A percentile compares a stretch with the other conserved stretches of the same genome.
Evolutionary conservation across 2,888 invertebrate species (phyloP).

Genomic region (Eristalis intricaria): DNA sequence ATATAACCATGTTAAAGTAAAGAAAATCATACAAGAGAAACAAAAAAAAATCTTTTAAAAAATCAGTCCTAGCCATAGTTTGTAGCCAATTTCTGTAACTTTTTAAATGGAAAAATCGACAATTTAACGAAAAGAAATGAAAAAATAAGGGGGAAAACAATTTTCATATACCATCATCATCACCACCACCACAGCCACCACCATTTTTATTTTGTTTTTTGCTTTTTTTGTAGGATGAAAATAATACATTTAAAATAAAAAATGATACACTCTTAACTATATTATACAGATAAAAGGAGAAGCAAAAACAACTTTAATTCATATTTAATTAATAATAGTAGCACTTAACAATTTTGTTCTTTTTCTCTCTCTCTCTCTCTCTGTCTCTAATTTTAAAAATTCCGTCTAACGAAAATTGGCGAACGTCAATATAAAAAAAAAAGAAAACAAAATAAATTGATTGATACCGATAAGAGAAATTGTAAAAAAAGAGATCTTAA

Average conservation of each 20-base stretch:
- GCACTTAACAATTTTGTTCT: slow-evolving; percentile 65
- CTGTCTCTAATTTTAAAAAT: slow-evolving; percentile 21
- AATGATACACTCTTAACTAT: slow-evolving; percentile 48
- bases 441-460: slow-evolving; percentile 2
- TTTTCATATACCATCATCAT: slow-evolving; percentile 57
- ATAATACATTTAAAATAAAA: slow-evolving; percentile 19
- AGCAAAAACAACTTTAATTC: slow-evolving; percentile 33
- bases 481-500: slow-evolving; percentile 17
- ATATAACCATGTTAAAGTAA: slow-evolving; percentile 62
- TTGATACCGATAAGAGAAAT: slow-evolving; percentile 22
- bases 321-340: slow-evolving; percentile 56
- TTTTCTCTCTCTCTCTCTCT: slow-evolving; percentile 57
- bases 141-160: slow-evolving; percentile 2
- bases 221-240: slow-evolving; percentile 38
- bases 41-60: slow-evolving; percentile 26
- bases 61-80: slow-evolving; percentile 69
- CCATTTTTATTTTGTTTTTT: slow-evolving; percentile 40
- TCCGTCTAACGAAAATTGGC: slow-evolving; percentile 5
- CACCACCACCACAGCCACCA: slow-evolving; percentile 33
- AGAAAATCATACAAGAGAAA: neutral
- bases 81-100: slow-evolving; percentile 62
- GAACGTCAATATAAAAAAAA: slow-evolving; percentile 28
- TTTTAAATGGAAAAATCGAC: slow-evolving; percentile 19
- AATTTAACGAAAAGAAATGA: slow-evolving; percentile 22
- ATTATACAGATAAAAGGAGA: slow-evolving; percentile 32